Conservation (phyloP, 2,888 invertebrate genomes). For the Cephus spinipes region DNA sequence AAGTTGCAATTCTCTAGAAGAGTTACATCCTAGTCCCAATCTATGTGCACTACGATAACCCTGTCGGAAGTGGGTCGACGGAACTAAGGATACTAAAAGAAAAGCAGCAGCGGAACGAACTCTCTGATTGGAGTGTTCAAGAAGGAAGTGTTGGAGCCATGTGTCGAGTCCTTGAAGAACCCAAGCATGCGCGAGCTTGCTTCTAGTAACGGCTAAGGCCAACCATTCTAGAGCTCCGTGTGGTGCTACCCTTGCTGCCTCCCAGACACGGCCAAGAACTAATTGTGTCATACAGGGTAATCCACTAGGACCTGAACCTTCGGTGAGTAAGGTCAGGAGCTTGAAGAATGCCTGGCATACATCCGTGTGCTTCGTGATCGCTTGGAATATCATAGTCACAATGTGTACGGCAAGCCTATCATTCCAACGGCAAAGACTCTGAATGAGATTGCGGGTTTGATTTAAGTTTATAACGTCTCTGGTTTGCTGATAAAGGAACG, state of each 20-base stretch:
- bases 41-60: constrained; percentile 78
- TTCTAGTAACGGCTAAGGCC: constrained; percentile 80
- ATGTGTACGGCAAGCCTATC: constrained; percentile 90
- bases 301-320: constrained; percentile 83
- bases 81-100: constrained; percentile 89
- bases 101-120: constrained; percentile 92
- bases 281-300: constrained; percentile 92
- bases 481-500: constrained; percentile 94
- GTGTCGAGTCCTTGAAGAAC: constrained; percentile 91
- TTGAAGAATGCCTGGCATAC: constrained; percentile 95
- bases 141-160: constrained; percentile 91
- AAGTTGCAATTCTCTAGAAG: constrained; percentile 65
- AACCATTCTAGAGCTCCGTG: constrained; percentile 95
- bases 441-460: constrained; percentile 91
- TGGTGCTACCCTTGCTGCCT: constrained; percentile 89
- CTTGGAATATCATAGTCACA: constrained; percentile 89
- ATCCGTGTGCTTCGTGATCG: constrained; percentile 91
- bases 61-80: constrained; percentile 90
- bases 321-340: constrained; percentile 87
- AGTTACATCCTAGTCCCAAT: constrained; percentile 70
- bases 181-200: constrained; percentile 92
- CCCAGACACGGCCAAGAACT: constrained; percentile 89
- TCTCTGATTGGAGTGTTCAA: constrained; percentile 86
- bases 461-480: constrained; percentile 92
- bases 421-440: constrained; percentile 92